Base-by-base conservation (phyloP, 2,113 vertebrate species). In the Psophia crepitans region DNA sequence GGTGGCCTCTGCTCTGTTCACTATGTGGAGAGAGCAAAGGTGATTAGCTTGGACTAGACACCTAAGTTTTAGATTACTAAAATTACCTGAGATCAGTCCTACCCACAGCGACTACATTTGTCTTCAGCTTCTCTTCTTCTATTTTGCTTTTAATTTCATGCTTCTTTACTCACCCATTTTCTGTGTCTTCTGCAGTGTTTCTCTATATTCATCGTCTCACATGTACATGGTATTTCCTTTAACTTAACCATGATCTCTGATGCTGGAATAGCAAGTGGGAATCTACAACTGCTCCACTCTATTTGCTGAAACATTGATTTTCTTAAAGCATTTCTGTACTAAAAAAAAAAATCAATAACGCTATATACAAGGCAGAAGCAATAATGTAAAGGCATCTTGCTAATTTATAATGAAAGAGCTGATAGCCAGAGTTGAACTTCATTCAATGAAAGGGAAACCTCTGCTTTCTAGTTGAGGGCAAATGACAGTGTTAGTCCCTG, bases 231-330 rank as follows among this genome's bases (percentile, higher is more conserved):
- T 86, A 51, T 66, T 81, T 90, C 44, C 60, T 89, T 87, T 88
- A 74, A 86, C 71, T 88, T 94, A 84, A 44, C 61, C 22, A 14
- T n/a, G 71, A 64, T 75, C 26, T 87, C 79, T 56, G 56, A 39
- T 43, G 53, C 51, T 87, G 60, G 43, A 78, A 73, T 88, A 48
- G 43, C 37, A 93, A 83, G 68, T 48, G 18, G n/a, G 32, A 69
- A 78, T 92, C 76, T 73, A 0, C 27, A n/a, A 51, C 30, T 84
- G 33, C 43, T 77, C 11, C 19, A 54, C 73, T 94, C 74, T 87
- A 35, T 87, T 94, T 88, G 49, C 84, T 91, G 70, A 89, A 85
- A 84, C 49, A 78, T 77, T 95, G 93, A 91, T 96, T 95, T 96
- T 93, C 49, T 90, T 74, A 61, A 60, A 89, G 35, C 51, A 70